phyloP scores from a whole-genome alignment of 2,113 vertebrate genomes.

The Paramormyrops kingsleyae region DNA sequence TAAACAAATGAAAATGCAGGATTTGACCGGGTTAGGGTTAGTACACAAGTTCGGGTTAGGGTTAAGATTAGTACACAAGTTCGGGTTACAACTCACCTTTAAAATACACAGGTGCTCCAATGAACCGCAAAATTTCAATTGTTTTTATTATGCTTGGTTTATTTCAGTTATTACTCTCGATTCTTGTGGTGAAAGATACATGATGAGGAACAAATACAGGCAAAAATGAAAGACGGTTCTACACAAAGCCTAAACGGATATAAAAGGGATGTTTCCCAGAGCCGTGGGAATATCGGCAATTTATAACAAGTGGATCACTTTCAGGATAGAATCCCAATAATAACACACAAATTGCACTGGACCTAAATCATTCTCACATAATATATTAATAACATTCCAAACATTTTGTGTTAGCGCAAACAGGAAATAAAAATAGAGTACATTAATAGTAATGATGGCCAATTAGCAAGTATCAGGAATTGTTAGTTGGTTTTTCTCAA shows the following conservation, averaged over 20 bases:
- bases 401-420: background rate
- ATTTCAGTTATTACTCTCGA: background rate
- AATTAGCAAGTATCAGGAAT: background rate
- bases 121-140: background rate
- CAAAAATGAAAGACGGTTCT: slow-evolving; percentile 31
- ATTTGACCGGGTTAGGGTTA: background rate
- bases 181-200: slow-evolving; percentile 37
- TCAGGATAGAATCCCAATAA: background rate
- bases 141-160: background rate
- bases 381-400: slow-evolving; percentile 4
- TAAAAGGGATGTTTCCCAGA: background rate
- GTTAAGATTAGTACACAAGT: background rate
- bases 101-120: background rate
- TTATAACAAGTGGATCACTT: background rate
- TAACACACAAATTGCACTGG: background rate
- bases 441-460: background rate
- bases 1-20: background rate
- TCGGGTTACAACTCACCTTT: background rate
- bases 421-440: background rate
- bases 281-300: background rate
- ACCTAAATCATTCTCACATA: slow-evolving; percentile 6
- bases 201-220: slow-evolving; percentile 40
- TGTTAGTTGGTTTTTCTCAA: background rate
- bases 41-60: background rate
- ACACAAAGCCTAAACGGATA: slow-evolving; percentile 24